Conservation (phyloP, 2,888 invertebrate genomes). For the Leptinotarsa haldemani region DNA sequence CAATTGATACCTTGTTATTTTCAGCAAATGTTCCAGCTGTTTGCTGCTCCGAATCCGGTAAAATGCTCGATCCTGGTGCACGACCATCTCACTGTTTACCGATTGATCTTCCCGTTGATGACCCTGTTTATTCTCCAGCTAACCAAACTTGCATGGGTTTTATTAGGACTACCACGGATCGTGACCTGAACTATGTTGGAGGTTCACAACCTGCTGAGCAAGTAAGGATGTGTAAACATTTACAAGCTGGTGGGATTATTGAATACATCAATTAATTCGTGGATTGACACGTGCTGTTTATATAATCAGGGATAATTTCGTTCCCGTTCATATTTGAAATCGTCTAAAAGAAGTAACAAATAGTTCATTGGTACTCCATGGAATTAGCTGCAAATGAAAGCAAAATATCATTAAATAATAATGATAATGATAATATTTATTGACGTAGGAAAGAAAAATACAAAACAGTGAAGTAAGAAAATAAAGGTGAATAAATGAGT, state of each 20-base stretch:
- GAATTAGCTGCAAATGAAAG: no score
- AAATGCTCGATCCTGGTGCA: slow-evolving; percentile 55
- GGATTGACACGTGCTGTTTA: neutral
- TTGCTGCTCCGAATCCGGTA: slow-evolving; percentile 1
- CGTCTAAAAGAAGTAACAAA: no score
- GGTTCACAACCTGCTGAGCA: slow-evolving; percentile 35
- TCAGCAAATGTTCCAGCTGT: neutral
- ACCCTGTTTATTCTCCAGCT: slow-evolving; percentile 55
- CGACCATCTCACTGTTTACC: slow-evolving; percentile 3
- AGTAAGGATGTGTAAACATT: slow-evolving; percentile 37
- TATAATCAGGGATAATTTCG: neutral
- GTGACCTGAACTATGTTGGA: slow-evolving; percentile 50
- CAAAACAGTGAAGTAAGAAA: no score
- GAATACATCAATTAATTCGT: neutral
- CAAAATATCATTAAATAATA: no score
- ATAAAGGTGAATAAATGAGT: no score
- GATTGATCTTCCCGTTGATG: slow-evolving; percentile 56
- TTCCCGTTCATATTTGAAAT: no score
- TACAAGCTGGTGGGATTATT: neutral
- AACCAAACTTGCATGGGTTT: slow-evolving; percentile 62
- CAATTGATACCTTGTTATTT: neutral
- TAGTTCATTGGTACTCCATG: no score
- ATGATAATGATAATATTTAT: no score
- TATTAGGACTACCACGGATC: slow-evolving; percentile 59
- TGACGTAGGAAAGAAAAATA: no score